Evolutionary conservation across 2,888 invertebrate genomes (phyloP), one percentile per base, ranked within the genome.

Genomic region (Calameuta pallipes): DNA sequence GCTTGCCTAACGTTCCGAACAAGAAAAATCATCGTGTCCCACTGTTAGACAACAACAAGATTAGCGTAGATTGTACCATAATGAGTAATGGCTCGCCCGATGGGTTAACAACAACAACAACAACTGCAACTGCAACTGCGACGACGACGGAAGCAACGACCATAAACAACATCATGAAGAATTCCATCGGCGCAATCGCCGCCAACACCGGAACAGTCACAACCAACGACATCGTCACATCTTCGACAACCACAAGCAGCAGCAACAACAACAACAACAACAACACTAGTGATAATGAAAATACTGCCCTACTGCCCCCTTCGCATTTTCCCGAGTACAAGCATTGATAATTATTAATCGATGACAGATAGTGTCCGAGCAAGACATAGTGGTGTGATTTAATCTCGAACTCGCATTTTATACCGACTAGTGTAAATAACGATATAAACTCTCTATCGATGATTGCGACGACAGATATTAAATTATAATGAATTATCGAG

Each of bases 361-460:
- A 90, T 86, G 89, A 90, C 89, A 91, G 86, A 87, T 90, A 90
- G 90, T 90, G 89, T 89, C 89, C 81, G 68, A 78, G 82, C 80
- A 86, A 85, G 71, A 83, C 83, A 87, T 90, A 90, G 88, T 87
- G 87, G 88, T 89, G 89, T 90, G 89, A 90, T 87, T 88, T 90
- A 89, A 90, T 90, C 88, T 89, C 85, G 88, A 89, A 90, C 89
- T 90, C 90, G 88, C 90, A 90, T 91, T 91, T 91, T 91, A 90
- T 91, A 91, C 90, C 87, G 89, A 89, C 88, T 90, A 91, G 90
- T 91, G 91, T 91, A 91, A 89, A 91, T 90, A 89, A 88, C 87
- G 87, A 89, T 89, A 85, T 89, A 89, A 56, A 56, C 56, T 56
- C 56, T 56, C 56, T 56, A 56, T 56, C 86, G 86, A 86, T 88